Percentiles rank a stretch among this genome's conserved stretches.
These are phyloP conservation scores for Pyrocephalus nanus DNA, from an alignment of 2,797 vertebrate genomes.

Conservation along the genomic window DNA sequence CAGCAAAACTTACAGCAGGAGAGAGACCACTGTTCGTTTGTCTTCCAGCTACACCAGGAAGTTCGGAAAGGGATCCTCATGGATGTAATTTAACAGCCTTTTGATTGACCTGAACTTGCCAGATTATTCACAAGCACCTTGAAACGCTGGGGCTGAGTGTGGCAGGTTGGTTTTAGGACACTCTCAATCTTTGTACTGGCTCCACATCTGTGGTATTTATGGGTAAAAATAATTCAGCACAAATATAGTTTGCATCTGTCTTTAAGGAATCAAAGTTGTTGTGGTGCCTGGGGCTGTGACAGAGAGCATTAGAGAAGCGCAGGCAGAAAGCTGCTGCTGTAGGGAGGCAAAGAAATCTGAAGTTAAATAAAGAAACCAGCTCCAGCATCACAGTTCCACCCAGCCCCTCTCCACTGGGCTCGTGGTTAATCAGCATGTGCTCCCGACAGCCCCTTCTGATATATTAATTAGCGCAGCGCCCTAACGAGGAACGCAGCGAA, in stretches of 20 bases:
- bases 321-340: conserved; percentile 8
- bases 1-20: background rate
- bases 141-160: background rate
- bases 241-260: conserved; percentile 12
- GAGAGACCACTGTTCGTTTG: background rate
- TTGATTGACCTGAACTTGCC: background rate
- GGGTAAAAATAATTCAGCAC: conserved; percentile 26
- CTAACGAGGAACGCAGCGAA: background rate
- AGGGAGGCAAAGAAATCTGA: background rate
- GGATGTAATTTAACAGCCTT: background rate
- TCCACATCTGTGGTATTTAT: background rate
- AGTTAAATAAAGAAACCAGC: conserved; percentile 19
- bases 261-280: conserved; percentile 39
- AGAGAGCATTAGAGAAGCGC: background rate
- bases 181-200: background rate
- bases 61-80: background rate
- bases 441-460: background rate
- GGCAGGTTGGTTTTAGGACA: background rate
- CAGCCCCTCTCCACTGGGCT: background rate
- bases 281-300: background rate
- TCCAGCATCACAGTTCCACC: background rate
- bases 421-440: accelerated
- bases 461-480: background rate
- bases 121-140: background rate
- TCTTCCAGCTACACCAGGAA: background rate